phyloP scores from a whole-genome alignment of 2,888 invertebrate genomes.

The Phengaris arion region DNA sequence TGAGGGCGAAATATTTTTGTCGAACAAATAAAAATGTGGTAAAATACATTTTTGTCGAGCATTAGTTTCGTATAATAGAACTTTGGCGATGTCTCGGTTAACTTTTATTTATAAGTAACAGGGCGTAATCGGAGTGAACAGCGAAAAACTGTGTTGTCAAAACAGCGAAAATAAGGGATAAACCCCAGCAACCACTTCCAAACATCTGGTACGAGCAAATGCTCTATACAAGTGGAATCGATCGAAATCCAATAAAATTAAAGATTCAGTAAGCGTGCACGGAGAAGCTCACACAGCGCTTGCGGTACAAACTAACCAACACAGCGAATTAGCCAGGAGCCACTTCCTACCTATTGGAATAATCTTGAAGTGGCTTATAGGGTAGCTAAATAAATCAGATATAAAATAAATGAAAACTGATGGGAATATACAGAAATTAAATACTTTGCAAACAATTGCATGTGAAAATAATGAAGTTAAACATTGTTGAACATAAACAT shows the following conservation, averaged over 20 bases:
- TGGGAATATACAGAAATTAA: too few species aligned
- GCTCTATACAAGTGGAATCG: conserved; percentile 49
- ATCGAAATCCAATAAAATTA: conserved; percentile 71
- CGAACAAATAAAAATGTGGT: background rate
- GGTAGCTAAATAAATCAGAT: too few species aligned
- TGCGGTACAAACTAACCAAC: conserved; percentile 43
- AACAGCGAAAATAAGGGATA: conserved; percentile 38
- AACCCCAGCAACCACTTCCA: conserved; percentile 35
- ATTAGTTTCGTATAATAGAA: background rate
- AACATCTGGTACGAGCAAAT: conserved; percentile 42
- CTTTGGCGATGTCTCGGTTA: background rate
- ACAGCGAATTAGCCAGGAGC: background rate
- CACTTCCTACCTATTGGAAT: background rate
- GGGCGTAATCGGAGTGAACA: background rate
- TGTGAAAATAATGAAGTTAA: too few species aligned
- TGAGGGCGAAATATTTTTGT: too few species aligned
- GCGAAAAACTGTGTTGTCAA: conserved; percentile 30
- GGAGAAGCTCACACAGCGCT: conserved; percentile 46
- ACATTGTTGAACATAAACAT: too few species aligned
- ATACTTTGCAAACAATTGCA: too few species aligned
- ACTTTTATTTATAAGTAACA: conserved; percentile 9
- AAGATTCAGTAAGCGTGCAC: conserved; percentile 63
- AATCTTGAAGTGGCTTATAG: background rate
- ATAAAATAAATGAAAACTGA: too few species aligned
- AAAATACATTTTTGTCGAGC: background rate